Base-by-base conservation (phyloP, 2,113 vertebrate genomes). In the Callospermophilus lateralis region DNA sequence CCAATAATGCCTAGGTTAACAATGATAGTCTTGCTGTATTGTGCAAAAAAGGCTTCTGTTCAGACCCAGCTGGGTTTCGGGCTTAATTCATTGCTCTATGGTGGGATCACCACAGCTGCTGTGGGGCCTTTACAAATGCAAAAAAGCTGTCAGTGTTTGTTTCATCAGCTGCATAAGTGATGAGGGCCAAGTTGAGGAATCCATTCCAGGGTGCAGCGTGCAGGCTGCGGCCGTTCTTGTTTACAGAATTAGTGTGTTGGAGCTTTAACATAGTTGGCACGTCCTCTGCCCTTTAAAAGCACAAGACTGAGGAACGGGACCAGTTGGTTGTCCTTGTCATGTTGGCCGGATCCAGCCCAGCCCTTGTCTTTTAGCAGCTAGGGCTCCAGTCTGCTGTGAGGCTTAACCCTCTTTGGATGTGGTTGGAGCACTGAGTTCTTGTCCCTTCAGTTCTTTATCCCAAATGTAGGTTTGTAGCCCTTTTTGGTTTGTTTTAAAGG, bases 81-180 rank as follows among this genome's bases (percentile, higher is more conserved):
- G 99, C 99, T 99, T 98, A 99, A 99, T 99, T 99, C 99, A 99
- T 99, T 99, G 99, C 99, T 99, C 98, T 99, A 97, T 99, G 99
- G 99, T 99, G 99, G 99, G 99, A 99, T 99, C 99, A 99, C 99
- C 99, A 99, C 99, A 99, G 99, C 99, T 99, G 99, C 99, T 99
- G 99, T 99, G 99, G 99, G 99, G 99, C 99, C 99, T 99, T 99
- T 99, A 99, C 99, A 99, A 99, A 99, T 99, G 99, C 99, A 99
- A 99, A 99, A 99, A 99, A 99, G 99, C 99, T 99, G 99, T 99
- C 99, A 99, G 99, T 99, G 99, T 99, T 99, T 99, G 99, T 99
- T 99, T 99, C 99, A 99, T 99, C 99, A 99, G 99, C 98, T 99
- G 98, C 99, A 99, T 99, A 99, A 99, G 99, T 99, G 99, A 99